phyloP scores from a whole-genome alignment of 1,140 invertebrate species.

The Aphaenogaster floridana region DNA sequence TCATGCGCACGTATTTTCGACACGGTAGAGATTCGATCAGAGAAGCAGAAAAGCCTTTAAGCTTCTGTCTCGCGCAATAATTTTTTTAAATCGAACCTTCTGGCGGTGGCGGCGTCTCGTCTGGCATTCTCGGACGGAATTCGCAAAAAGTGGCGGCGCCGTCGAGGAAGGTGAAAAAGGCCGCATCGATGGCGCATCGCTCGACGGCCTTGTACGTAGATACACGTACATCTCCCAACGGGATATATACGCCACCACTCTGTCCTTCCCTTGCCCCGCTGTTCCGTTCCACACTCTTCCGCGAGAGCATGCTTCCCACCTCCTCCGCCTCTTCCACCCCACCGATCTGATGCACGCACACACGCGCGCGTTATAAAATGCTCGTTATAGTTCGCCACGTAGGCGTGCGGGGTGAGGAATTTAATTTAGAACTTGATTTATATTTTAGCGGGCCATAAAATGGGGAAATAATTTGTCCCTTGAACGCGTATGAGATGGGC shows the following conservation, averaged over 20 bases:
- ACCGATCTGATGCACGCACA: constrained; percentile 55
- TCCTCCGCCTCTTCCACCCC: not conserved
- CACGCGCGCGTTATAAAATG: constrained; percentile 82
- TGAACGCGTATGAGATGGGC: constrained; percentile 83
- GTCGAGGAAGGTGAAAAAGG: constrained; percentile 52
- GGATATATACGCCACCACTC: not conserved
- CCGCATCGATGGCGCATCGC: constrained; percentile 47
- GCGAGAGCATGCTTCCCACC: constrained; percentile 10
- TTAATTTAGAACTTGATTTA: constrained; percentile 87
- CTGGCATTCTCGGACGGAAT: constrained; percentile 44
- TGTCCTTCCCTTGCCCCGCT: constrained; percentile 5
- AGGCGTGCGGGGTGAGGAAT: constrained; percentile 81
- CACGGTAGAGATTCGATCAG: constrained; percentile 35
- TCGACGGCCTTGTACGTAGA: constrained; percentile 28
- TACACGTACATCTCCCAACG: constrained; percentile 10
- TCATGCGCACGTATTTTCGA: constrained; percentile 19
- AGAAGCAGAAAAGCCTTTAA: constrained; percentile 60
- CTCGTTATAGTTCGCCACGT: constrained; percentile 82
- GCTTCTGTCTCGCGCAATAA: constrained; percentile 28
- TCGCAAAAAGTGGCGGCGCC: constrained; percentile 42
- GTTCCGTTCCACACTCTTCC: constrained; percentile 38
- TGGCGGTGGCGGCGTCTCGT: not conserved
- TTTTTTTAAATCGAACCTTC: constrained; percentile 53
- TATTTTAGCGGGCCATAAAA: constrained; percentile 86
- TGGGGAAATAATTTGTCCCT: constrained; percentile 86